Evolutionary conservation across 2,888 invertebrate genomes (phyloP), one percentile per base, ranked within the genome.

Genomic region (Lasioglossum lativentre): DNA sequence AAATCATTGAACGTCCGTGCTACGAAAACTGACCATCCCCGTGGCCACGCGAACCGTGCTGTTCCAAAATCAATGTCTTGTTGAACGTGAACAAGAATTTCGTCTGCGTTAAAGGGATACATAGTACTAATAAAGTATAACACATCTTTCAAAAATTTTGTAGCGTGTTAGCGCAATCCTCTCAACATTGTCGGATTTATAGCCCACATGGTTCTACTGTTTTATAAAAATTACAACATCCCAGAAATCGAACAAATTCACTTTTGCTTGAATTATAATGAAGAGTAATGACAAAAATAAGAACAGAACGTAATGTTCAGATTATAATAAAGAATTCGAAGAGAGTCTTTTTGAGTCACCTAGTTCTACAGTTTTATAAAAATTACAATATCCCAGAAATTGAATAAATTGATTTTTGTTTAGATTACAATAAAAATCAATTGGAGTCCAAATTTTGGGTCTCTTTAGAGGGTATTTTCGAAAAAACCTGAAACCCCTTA

Each of bases 1-100:
- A 71, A 38, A 68, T 72, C 72, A 63, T 72, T 71, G 84, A 78
- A 34, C 84, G 23, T 34, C 52, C n/a, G 63, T 66, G 34, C 40
- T 16, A 75, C 70, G 19, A 85, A 79, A 78, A 75, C 45, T 78
- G 38, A 56, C 74, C 75, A 38, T 34, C 42, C 1, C 3, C 16
- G 5, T 52, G 30, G 30, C 27, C 47, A n/a, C 59, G 19, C 6
- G 12, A 70, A 38, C 5, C 3, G 19, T 66, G 16, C 30, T 16
- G 19, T 30, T 63, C 19, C 30, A 34, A 63, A 63, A 23, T 12
- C 56, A 56, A 12, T 12, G n/a, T 56, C 4, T n/a, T 56, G 2
- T 63, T 34, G 19, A 63, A 63, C 8, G 3, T 19, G 8, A n/a
- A 30, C 5, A 63, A 30, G 63, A 6, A 30, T 30, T 63, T n/a